phyloP scores from a whole-genome alignment of 2,797 vertebrate genomes.

The Scolopax bukidnonensis region DNA sequence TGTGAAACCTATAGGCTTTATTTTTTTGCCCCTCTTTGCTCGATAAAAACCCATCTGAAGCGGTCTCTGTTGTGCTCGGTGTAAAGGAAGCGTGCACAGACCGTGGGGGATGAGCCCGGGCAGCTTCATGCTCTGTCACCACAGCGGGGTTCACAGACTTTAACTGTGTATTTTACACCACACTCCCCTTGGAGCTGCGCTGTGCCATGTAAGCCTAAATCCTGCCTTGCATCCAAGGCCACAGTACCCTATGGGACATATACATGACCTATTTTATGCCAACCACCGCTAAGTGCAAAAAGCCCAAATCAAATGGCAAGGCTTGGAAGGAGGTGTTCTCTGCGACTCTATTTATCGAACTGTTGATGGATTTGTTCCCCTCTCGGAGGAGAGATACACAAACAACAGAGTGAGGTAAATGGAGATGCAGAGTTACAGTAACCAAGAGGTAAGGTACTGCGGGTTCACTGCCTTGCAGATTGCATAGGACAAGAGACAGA shows the following conservation, averaged over 20 bases:
- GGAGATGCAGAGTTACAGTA: not conserved
- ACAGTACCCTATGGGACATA: not conserved
- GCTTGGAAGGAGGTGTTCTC: not conserved
- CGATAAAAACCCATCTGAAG: not conserved
- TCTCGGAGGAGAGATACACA: not conserved
- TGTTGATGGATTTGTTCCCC: not conserved
- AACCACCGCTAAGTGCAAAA: not conserved
- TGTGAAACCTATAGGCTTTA: not conserved
- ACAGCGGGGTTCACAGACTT: not conserved
- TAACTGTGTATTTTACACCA: not conserved
- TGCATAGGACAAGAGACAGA: not conserved
- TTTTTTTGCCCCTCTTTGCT: not conserved
- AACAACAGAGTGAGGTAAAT: not conserved
- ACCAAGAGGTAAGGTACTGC: not conserved
- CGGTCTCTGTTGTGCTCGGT: not conserved
- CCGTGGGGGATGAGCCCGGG: fast-evolving
- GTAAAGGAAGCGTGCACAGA: not conserved
- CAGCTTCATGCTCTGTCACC: fast-evolving
- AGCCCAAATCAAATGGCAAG: fast-evolving
- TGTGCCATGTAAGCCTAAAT: not conserved
- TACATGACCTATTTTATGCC: not conserved
- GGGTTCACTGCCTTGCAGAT: not conserved
- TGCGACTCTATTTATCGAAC: not conserved
- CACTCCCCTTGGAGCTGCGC: fast-evolving
- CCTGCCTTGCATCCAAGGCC: not conserved